Evolutionary conservation across 1,140 invertebrate species (phyloP), one percentile per base, ranked within the genome.

Genomic region (Kradibia gibbosae): DNA sequence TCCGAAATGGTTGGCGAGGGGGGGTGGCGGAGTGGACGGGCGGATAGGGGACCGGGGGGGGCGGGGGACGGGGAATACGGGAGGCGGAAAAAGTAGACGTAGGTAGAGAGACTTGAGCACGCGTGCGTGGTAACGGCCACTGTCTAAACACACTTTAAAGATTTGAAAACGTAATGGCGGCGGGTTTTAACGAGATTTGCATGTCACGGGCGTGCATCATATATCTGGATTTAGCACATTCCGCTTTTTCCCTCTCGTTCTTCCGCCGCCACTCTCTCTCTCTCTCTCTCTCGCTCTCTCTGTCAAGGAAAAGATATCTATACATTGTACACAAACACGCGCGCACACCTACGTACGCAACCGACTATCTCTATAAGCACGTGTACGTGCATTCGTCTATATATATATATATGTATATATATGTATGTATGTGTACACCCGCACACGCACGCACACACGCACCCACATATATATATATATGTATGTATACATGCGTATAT

Each of bases 131-230:
- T 84, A 84, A 85, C 83, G 87, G 86, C 88, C 88, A 85, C 90
- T 91, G 88, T 91, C 90, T 91, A 91, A 91, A 91, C 88, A 91
- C 89, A 91, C 90, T 91, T 91, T 91, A 91, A 91, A 91, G 90
- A 91, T 91, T 91, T 91, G 89, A 90, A 91, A 91, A 91, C 89
- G 89, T 91, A 91, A 91, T 91, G 90, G 90, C 87, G 88, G 89
- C 86, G 87, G 90, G 90, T 87, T 91, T 91, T 91, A 89, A 89
- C 87, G 87, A 91, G 90, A 91, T 91, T 91, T 91, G 90, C 90
- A 91, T 91, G 90, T 91, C 89, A 91, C 90, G 89, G 86, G 87
- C 86, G 89, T 87, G 90, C 90, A 91, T 91, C 90, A 90, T 91
- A 91, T 91, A 91, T 91, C 90, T 91, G 90, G 90, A 91, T 91